Base-by-base conservation (phyloP, 2,797 vertebrate species). In the Clarias fuscus region DNA sequence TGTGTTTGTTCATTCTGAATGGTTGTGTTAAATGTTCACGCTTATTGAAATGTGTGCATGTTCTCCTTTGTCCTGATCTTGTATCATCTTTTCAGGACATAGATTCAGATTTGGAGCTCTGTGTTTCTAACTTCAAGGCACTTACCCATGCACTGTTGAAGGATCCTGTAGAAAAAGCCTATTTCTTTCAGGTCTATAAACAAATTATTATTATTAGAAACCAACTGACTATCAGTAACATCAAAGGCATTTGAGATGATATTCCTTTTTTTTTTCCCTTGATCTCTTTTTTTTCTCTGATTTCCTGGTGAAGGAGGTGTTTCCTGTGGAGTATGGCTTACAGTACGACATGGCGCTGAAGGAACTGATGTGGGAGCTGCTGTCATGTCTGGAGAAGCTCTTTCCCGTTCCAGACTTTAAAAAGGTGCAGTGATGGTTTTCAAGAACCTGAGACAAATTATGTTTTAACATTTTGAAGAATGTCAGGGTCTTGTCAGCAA, bases 251-350 rank as follows among this genome's bases (percentile, higher is more conserved):
- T 48, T 78, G 17, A 33, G 8, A 85, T 70, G 6, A 17, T 40
- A 15, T 75, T 37, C 0, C 1, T 40, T 64, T 2, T 64, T 33
- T 68, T 78, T 61, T 1, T 64, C n/a, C n/a, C 24, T 61, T 64
- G 72, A 53, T 59, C 40, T 22, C 15, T 76, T 30, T 17, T 17
- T 0, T 18, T 61, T 79, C 2, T 79, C 37, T 78, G 2, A 62
- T 64, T 80, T 80, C 10, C 37, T 88, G 64, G 10, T 1, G 48
- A 88, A 97, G 96, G 95, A 95, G 73, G 94, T 95, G 24, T 96
- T 97, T 77, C 94, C 96, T 43, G 92, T 94, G 8, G 94, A 97
- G 80, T 97, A 97, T 61, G 97, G 97, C 4, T 91, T 94, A 13
- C 84, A 90, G 0, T 97, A 95, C 68, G 90, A 97, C 56, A 88